Conservation (phyloP, 2,113 vertebrate species). For the Notothenia coriiceps region DNA sequence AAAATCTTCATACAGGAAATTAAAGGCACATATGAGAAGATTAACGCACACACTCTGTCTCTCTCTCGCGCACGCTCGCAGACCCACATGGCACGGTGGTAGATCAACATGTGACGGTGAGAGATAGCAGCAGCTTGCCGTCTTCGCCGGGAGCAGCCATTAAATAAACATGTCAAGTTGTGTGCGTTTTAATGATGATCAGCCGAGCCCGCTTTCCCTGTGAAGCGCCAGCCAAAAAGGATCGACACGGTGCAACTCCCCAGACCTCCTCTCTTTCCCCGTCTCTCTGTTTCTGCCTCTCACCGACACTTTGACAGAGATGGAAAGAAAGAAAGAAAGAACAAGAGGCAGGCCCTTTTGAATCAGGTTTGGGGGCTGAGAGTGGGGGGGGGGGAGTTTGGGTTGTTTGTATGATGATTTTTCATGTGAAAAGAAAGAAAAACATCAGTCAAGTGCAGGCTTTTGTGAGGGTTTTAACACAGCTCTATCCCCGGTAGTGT, state of each 20-base stretch:
- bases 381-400: background rate
- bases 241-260: conserved; percentile 82
- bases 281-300: conserved; percentile 59
- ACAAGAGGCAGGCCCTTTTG: conserved; percentile 76
- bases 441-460: conserved; percentile 78
- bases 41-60: conserved; percentile 31
- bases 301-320: conserved; percentile 80
- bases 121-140: conserved; percentile 83
- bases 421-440: conserved; percentile 79
- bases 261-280: conserved; percentile 71
- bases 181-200: conserved; percentile 83
- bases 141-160: conserved; percentile 83
- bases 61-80: conserved; percentile 35
- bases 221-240: conserved; percentile 81
- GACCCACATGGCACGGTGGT: conserved; percentile 76
- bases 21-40: conserved; percentile 54
- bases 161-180: conserved; percentile 86
- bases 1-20: conserved; percentile 45
- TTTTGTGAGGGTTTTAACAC: conserved; percentile 72
- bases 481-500: conserved; percentile 74
- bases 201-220: conserved; percentile 76
- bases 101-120: conserved; percentile 82
- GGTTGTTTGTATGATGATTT: conserved; percentile 78
- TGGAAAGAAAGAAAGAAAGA: conserved; percentile 74
- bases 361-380: conserved; percentile 57